These are phyloP conservation scores for Drosophila arawakana DNA, from an alignment of 1,140 invertebrate species.

Conservation along the genomic window DNA sequence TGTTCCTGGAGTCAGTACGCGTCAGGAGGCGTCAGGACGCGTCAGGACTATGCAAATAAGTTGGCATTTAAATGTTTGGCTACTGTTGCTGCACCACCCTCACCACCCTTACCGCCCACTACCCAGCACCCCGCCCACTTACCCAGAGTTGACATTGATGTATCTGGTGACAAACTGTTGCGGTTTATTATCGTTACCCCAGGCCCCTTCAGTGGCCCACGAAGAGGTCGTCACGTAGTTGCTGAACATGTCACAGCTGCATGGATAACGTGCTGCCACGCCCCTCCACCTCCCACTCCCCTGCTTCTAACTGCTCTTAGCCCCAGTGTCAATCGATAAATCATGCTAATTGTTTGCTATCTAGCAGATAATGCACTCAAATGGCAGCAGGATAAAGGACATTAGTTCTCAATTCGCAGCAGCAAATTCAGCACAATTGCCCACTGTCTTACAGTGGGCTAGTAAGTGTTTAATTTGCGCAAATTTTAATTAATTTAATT, in stretches of 20 bases:
- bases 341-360: slow-evolving; percentile 68
- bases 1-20: slow-evolving; percentile 1
- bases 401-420: slow-evolving; percentile 3
- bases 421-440: not conserved
- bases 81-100: slow-evolving; percentile 3
- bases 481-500: slow-evolving; percentile 39
- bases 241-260: slow-evolving; percentile 62
- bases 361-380: slow-evolving; percentile 38
- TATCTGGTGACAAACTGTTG: slow-evolving; percentile 80
- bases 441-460: not conserved
- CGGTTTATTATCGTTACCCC: slow-evolving; percentile 48
- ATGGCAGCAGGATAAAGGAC: slow-evolving; percentile 3
- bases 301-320: not conserved
- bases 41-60: slow-evolving; percentile 50
- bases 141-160: slow-evolving; percentile 75
- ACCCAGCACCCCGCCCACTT: slow-evolving; percentile 10
- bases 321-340: slow-evolving; percentile 61
- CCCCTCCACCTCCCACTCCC: not conserved
- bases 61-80: slow-evolving; percentile 51
- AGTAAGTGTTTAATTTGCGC: slow-evolving; percentile 2
- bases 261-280: slow-evolving; percentile 25
- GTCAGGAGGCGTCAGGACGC: not conserved
- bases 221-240: slow-evolving; percentile 62
- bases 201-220: not conserved
- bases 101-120: not conserved